Evolutionary conservation across 1,140 invertebrate genomes (phyloP).

Genomic region (Adoxophyes honmai): DNA sequence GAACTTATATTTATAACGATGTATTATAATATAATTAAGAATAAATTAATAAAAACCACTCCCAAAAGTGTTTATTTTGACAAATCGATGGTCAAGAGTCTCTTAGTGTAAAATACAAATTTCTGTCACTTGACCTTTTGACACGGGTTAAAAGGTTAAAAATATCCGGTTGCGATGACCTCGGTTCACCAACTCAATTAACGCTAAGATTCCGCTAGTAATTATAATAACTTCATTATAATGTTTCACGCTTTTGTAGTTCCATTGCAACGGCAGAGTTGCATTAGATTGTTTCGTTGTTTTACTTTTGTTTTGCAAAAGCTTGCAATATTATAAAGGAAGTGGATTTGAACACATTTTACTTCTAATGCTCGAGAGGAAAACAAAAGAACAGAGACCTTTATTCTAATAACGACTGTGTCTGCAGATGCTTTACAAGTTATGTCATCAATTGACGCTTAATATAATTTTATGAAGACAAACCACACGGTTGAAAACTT

Average conservation of each 20-base stretch:
- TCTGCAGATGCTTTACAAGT: no score
- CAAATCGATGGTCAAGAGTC: background rate
- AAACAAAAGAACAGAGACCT: no score
- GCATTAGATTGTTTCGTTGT: background rate
- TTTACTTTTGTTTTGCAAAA: background rate
- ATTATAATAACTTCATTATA: background rate
- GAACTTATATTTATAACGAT: no score
- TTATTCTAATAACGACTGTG: no score
- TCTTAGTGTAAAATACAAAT: background rate
- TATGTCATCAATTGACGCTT: no score
- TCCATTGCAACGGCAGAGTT: background rate
- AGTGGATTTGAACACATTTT: no score
- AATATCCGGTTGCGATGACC: background rate
- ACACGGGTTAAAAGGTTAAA: background rate
- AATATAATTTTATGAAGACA: no score
- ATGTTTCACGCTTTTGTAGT: background rate
- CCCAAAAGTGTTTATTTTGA: background rate
- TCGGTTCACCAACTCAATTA: background rate
- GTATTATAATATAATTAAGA: no score
- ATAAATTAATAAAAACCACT: no score
- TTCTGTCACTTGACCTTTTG: constrained; percentile 10
- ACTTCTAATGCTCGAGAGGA: no score
- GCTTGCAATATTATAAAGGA: background rate
- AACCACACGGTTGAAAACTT: no score
- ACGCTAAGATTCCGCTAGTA: background rate